Conservation (phyloP, 2,797 vertebrate genomes). For the Hylomyscus alleni region DNA sequence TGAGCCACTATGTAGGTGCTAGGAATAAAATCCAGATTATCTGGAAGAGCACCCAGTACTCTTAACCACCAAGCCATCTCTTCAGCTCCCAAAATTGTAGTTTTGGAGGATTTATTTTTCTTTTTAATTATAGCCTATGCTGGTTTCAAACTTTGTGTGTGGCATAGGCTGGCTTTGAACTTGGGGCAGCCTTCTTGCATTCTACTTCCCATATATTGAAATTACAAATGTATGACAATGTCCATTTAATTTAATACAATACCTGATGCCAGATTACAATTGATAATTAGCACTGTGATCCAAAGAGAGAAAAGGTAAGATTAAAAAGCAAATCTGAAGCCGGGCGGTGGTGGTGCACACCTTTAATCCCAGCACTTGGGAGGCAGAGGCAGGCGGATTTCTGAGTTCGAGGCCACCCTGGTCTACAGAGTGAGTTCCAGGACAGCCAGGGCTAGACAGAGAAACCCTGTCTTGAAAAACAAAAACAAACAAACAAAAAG, state of each 20-base stretch:
- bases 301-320: slow-evolving; percentile 37
- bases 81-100: slow-evolving; percentile 15
- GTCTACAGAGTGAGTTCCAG: no score
- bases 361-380: no score
- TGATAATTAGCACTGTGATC: neutral
- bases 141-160: neutral
- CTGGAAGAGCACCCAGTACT: neutral
- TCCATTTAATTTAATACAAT: slow-evolving; percentile 33
- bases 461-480: no score
- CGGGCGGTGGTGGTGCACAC: no score
- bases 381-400: no score
- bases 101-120: slow-evolving; percentile 51
- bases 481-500: no score
- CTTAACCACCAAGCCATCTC: neutral
- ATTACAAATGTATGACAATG: neutral
- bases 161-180: neutral
- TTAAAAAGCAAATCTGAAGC: slow-evolving; percentile 53
- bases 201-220: neutral
- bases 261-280: neutral
- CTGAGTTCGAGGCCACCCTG: no score
- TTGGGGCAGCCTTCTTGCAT: neutral
- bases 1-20: neutral
- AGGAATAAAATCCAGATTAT: neutral
- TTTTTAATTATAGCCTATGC: neutral
- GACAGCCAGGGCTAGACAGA: no score